Evolutionary conservation across 2,113 vertebrate species (phyloP).

Genomic region (Amphilophus citrinellus): DNA sequence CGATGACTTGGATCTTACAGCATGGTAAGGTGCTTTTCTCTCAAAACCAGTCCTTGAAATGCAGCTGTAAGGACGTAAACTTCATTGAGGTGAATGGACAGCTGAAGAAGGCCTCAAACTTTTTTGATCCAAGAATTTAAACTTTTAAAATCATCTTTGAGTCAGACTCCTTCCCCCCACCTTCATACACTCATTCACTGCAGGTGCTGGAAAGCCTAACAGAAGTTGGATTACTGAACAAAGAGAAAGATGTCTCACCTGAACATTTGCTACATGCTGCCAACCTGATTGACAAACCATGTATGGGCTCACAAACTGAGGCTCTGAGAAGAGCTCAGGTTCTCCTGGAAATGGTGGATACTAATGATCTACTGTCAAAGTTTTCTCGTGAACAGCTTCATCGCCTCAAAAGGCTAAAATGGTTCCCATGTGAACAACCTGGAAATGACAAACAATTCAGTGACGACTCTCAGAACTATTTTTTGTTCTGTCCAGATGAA

Average conservation of each 20-base stretch:
- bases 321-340: too few relatives aligned
- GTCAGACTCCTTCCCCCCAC: constrained; percentile 78
- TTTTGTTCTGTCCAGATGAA: constrained; percentile 74
- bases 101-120: constrained; percentile 35
- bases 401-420: constrained; percentile 73
- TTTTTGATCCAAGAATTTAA: constrained; percentile 81
- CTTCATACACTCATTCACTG: constrained; percentile 46
- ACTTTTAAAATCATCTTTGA: constrained; percentile 80
- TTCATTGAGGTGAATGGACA: constrained; percentile 70
- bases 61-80: constrained; percentile 67
- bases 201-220: constrained; percentile 77
- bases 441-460: not conserved
- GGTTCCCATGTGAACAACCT: constrained; percentile 77
- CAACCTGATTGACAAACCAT: constrained; percentile 60
- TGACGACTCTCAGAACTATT: constrained; percentile 3
- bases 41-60: constrained; percentile 73
- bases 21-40: constrained; percentile 80
- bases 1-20: constrained; percentile 85
- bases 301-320: not conserved
- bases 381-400: constrained; percentile 67
- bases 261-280: constrained; percentile 78
- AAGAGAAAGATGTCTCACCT: constrained; percentile 73
- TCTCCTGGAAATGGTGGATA: constrained; percentile 70
- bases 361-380: constrained; percentile 68
- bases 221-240: constrained; percentile 78